These are phyloP conservation scores for Antheraea assamensis DNA, from an alignment of 2,888 invertebrate species.

Conservation along the genomic window DNA sequence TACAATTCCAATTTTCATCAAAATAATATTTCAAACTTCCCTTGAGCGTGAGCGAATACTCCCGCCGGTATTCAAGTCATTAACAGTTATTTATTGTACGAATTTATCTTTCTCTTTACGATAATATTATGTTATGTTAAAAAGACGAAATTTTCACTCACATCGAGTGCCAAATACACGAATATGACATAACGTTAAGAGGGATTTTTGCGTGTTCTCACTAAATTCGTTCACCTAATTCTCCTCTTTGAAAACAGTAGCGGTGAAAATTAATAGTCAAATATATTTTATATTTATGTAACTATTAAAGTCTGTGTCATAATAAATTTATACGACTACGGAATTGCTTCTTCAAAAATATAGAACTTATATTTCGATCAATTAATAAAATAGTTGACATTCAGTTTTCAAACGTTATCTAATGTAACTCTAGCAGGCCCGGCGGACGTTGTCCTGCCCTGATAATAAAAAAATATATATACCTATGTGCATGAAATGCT, in stretches of 20 bases:
- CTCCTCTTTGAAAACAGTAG: slow-evolving; percentile 10
- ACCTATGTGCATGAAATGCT: too few relatives aligned
- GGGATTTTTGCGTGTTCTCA: slow-evolving; percentile 19
- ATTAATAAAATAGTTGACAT: too few relatives aligned
- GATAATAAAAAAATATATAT: too few relatives aligned
- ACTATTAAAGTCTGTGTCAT: neutral
- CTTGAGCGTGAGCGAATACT: neutral
- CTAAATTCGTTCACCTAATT: slow-evolving; percentile 2
- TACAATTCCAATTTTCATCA: too few relatives aligned
- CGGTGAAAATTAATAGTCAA: neutral
- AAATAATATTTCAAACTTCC: neutral
- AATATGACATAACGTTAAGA: slow-evolving; percentile 21
- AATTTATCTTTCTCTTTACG: slow-evolving; percentile 43
- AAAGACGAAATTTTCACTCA: slow-evolving; percentile 42
- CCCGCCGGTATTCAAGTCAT: too few relatives aligned
- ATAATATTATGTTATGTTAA: too few relatives aligned
- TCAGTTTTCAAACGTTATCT: too few relatives aligned
- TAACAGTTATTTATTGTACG: slow-evolving; percentile 19
- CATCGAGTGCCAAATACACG: slow-evolving; percentile 32
- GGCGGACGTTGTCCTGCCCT: too few relatives aligned
- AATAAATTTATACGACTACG: too few relatives aligned
- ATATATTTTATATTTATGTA: neutral
- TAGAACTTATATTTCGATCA: too few relatives aligned
- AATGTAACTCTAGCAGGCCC: too few relatives aligned
- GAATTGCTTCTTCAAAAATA: too few relatives aligned